These are phyloP conservation scores for Cyphomyrus plagiostoma DNA, from an alignment of 2,113 vertebrate species.

Conservation along the genomic window DNA sequence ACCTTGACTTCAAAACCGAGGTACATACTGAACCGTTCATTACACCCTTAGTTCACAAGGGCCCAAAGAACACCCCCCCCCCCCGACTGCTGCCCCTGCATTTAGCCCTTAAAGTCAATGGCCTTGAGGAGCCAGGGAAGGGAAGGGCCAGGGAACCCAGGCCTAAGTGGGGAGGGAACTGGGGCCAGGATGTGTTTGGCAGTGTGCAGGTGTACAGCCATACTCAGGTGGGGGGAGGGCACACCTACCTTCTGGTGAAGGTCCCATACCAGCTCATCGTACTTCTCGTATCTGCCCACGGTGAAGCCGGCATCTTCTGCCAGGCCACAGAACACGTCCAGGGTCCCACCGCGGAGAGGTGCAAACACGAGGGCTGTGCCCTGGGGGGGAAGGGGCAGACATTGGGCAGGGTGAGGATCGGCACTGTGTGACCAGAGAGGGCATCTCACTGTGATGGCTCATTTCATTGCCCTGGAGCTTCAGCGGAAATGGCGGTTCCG, in stretches of 20 bases:
- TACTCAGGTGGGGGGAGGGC: conserved; percentile 70
- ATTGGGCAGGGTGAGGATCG: neutral
- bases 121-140: conserved; percentile 20
- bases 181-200: conserved; percentile 12
- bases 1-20: no score
- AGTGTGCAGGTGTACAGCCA: conserved; percentile 43
- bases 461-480: neutral
- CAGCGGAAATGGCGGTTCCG: neutral
- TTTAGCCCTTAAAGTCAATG: conserved; percentile 24
- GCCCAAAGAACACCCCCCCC: conserved; percentile 36
- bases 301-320: conserved; percentile 81
- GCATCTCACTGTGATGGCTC: neutral
- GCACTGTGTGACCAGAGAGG: neutral
- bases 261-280: conserved; percentile 88
- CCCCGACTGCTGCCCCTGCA: conserved; percentile 30
- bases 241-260: conserved; percentile 89
- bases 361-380: conserved; percentile 88
- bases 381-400: conserved; percentile 46
- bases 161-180: conserved; percentile 3
- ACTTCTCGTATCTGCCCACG: conserved; percentile 85
- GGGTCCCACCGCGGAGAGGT: conserved; percentile 82
- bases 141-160: conserved; percentile 17
- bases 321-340: conserved; percentile 84
- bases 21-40: no score
- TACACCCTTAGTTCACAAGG: conserved; percentile 47